Base-by-base conservation (phyloP, 2,797 vertebrate genomes). In the Sebastes dallii region DNA sequence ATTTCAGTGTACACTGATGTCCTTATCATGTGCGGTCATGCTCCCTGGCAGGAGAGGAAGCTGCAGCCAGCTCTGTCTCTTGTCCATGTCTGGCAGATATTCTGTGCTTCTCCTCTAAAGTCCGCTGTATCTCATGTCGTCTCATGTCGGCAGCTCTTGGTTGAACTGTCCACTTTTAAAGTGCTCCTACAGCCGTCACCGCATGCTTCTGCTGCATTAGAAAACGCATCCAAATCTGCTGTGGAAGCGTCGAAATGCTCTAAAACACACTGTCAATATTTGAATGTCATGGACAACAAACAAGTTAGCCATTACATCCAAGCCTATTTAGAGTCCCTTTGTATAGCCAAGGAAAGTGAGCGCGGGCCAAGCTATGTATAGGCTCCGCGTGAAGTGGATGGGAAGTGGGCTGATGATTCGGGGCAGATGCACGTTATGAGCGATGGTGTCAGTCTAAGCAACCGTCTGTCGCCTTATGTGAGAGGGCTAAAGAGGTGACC, bases 391-490 rank as follows among this genome's bases (percentile, higher is more conserved):
- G 77, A 78, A 88, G 86, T 73, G 79, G 79, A 89, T 55, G 79
- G 82, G 85, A 85, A 88, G 85, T 77, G 72, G 75, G 82, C 66
- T 94, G 94, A 95, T 76, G 89, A 77, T 83, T 88, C 6, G 8
- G 73, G 90, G 87, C 95, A 95, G 89, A 93, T 95, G 94, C 86
- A 86, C 29, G 32, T 77, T 79, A 79, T 90, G 88, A 92, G 78
- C 62, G 65, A 84, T 81, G 75, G 89, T 86, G 88, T 89, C 88
- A 80, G 86, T 91, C 86, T 66, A 65, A 85, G 75, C 87, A 88
- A 86, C 67, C 73, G 83, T 92, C 91, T 92, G 89, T 82, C 58
- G 77, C 85, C 78, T 73, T 77, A 24, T 82, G 89, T 55, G 77
- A 72, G 62, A 66, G 67, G 77, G 80, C 72, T 70, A 68, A 81